Base-by-base conservation (phyloP, 2,888 invertebrate species). In the Machimus rusticus region DNA sequence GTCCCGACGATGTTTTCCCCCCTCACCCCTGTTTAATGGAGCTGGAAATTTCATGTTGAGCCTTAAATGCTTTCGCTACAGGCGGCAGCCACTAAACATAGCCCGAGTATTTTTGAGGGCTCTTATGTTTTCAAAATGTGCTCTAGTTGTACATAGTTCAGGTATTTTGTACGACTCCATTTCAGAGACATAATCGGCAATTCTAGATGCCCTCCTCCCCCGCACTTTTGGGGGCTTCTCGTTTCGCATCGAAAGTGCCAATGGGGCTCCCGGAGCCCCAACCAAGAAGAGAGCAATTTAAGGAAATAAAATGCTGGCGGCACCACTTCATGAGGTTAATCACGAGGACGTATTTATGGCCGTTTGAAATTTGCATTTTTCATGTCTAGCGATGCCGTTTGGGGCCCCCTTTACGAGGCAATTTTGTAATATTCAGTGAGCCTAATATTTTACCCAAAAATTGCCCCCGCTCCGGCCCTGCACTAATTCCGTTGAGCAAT, bases 351-450 rank as follows among this genome's bases (percentile, higher is more conserved):
- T 78, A 78, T 78, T 78, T 78, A 78, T 78, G 39, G 78, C 78
- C 23, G 78, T 43, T 43, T 78, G 78, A 43, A 78, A 78, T 78
- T 78, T 78, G 39, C 43, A 78, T 78, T 78, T 78, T 78, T 78
- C 43, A 66, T 66, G 57, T 57, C 23, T 57, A 39, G 39, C 9
- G 8, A 43, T 23, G 12, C 6, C 78, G 14, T 9, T 23, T 23
- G 9, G 0, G 0, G 23, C 23, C 37, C 23, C 77, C 9, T 78
- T 78, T 34, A 39, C 23, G 78, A 43, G 46, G 78, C 23, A 78
- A 78, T 78, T 39, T 78, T 43, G 23, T 78, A 43, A 78, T 78
- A 78, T 78, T 78, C 78, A 39, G 23, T 43, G 78, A 78, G 39
- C 23, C 37, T 78, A 78, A 78, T 78, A 78, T 78, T 78, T 78